Conservation (phyloP, 2,888 invertebrate species). For the Drosophila maculinotata region DNA sequence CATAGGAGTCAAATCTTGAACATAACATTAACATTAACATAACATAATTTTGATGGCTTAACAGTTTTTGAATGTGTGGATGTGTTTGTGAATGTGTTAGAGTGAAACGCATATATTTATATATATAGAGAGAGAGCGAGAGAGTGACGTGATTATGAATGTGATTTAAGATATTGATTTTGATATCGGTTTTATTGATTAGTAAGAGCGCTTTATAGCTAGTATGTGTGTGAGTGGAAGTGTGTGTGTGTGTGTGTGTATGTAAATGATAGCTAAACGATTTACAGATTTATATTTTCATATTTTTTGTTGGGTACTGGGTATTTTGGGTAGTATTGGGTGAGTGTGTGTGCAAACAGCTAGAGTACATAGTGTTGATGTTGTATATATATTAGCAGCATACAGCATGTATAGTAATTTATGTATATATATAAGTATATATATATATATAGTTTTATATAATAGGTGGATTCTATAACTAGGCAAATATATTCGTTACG, state of each 20-base stretch:
- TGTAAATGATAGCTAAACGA: constrained; percentile 34
- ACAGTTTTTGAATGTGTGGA: constrained; percentile 44
- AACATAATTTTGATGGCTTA: constrained; percentile 74
- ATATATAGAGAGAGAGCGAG: constrained; percentile 2
- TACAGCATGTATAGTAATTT: constrained; percentile 56
- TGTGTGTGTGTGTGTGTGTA: constrained; percentile 1
- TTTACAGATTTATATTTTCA: constrained; percentile 48
- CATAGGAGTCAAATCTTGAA: constrained; percentile 58
- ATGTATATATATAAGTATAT: constrained; percentile 27
- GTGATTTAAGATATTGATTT: constrained; percentile 38
- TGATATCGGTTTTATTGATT: constrained; percentile 17
- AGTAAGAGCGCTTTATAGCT: constrained; percentile 35
- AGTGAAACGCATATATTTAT: constrained; percentile 34
- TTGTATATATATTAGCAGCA: constrained; percentile 53
- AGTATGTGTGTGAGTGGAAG: constrained; percentile 7
- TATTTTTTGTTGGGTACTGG: constrained; percentile 32
- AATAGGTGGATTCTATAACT: constrained; percentile 60
- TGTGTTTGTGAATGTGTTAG: constrained; percentile 28
- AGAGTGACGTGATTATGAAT: constrained; percentile 53
- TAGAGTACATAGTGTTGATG: constrained; percentile 58
- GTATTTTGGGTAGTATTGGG: constrained; percentile 19
- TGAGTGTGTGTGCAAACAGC: constrained; percentile 53
- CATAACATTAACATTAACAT: constrained; percentile 65
- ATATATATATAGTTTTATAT: constrained; percentile 44
- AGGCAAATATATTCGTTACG: constrained; percentile 73